phyloP scores from a whole-genome alignment of 1,140 invertebrate species.

The Micrasema longulum region DNA sequence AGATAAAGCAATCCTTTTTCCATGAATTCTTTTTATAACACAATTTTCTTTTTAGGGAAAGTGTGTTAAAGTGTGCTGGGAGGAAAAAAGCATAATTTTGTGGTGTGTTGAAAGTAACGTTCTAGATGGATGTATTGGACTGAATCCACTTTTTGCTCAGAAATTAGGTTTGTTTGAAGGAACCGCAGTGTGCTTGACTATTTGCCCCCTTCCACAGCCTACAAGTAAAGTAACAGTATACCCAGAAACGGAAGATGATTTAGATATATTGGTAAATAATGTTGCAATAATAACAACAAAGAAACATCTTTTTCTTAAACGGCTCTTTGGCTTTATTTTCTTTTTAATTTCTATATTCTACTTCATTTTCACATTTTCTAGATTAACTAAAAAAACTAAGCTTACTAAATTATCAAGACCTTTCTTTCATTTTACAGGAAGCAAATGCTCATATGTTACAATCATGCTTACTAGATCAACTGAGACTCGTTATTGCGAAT shows the following conservation, averaged over 20 bases:
- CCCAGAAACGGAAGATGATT: constrained; percentile 66
- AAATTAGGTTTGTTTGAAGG: constrained; percentile 60
- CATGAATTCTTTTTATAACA: not conserved
- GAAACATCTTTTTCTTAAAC: too few species aligned
- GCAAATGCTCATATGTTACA: constrained; percentile 68
- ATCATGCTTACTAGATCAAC: constrained; percentile 68
- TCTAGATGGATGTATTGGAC: constrained; percentile 60
- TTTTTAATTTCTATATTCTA: too few species aligned
- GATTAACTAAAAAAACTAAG: not conserved
- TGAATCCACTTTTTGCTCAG: constrained; percentile 60
- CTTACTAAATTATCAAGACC: constrained; percentile 46
- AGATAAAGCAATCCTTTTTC: too few species aligned
- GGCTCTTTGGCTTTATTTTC: too few species aligned
- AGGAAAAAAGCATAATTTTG: constrained; percentile 59
- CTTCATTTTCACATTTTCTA: too few species aligned
- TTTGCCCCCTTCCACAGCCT: constrained; percentile 59
- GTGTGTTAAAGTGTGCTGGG: constrained; percentile 60
- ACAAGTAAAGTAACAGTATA: constrained; percentile 61
- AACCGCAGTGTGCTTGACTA: constrained; percentile 60
- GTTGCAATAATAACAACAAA: too few species aligned
- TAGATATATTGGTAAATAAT: constrained; percentile 61
- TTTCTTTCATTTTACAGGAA: constrained; percentile 63
- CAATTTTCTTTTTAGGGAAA: constrained; percentile 57
- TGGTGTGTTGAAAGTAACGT: constrained; percentile 62
- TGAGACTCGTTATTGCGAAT: constrained; percentile 65